Base-by-base conservation (phyloP, 2,888 invertebrate species). In the Portevinia maculata region DNA sequence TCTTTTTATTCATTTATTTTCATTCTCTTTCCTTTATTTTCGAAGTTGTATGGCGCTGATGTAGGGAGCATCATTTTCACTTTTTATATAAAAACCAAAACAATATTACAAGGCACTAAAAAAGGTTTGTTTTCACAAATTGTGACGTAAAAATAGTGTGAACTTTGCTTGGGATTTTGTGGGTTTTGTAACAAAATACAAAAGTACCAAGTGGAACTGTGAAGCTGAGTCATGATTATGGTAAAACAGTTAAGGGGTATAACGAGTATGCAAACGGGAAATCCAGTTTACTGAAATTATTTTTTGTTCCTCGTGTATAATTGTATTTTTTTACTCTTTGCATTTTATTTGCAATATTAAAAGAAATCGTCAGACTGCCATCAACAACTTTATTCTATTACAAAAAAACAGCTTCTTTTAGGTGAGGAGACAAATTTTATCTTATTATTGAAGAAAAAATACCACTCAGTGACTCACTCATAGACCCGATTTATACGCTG, bases 211-310 rank as follows among this genome's bases (percentile, higher is more conserved):
- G 15, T 46, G 11, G 21, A 60, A 34, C 13, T 60, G 24, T 9
- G 9, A 24, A 60, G 34, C 21, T 46, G 60, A 60, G 34, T 60
- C 60, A 60, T 13, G 9, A n/a, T 46, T 13, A 1, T 8, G n/a
- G 32, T 15, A 1, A 37, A 8, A 15, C 15, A 39, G 1, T 6
- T n/a, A 7, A 15, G 8, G 3, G 9, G 11, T 24, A n/a, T 7
- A 13, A 39, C 6, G 39, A 24, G 8, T 2, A 7, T 13, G n/a
- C 24, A 3, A 13, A 48, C 1, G 24, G 37, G 39, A 8, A 55
- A 39, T 55, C 57, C 57, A 41, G 57, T 59, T 59, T 41, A 17
- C 17, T n/a, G 2, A 57, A 41, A 28, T 17, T 44, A 15, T 21
- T 28, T 41, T 24, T 15, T 41, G 11, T 57, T 57, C 15, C 24